Base-by-base conservation (phyloP, 2,888 invertebrate genomes). In the Myopa testacea region DNA sequence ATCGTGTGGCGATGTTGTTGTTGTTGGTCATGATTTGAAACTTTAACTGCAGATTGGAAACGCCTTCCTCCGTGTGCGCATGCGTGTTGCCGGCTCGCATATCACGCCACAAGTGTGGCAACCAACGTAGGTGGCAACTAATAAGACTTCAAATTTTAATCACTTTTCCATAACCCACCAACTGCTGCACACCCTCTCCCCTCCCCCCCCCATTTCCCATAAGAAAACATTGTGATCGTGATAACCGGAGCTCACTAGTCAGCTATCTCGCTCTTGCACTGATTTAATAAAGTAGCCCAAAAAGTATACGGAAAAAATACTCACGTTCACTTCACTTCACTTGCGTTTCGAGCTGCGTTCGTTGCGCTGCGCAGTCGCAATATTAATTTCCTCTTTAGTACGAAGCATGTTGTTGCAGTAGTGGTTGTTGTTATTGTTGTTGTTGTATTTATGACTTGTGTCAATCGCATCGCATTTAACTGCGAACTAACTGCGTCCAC, bases 61-160 rank as follows among this genome's bases (percentile, higher is more conserved):
- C 74, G 50, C 65, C 65, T 74, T 65, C 63, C 63, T 65, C 50
- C 52, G 63, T 19, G 38, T 3, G 26, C 26, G 63, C 74, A 50
- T 74, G 74, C 74, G 74, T 74, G 74, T 63, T 65, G 74, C 52
- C 34, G 34, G n/a, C 50, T 74, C 74, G 65, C 74, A 74, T 74
- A 65, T 74, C 74, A 74, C 52, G 58, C 12, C 55, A n/a, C 37
- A 67, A 75, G 58, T 26, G 68, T 40, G 68, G 75, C 79, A 78
- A 75, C 74, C 78, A 83, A 84, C 83, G 86, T 84, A 84, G 86
- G 84, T 85, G 85, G 84, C 83, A 84, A 81, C 77, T 80, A 80
- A 80, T 81, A 80, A 79, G 79, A 81, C 73, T 79, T 80, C 78
- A 78, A 80, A 77, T 75, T 81, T 65, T 81, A 82, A 83, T 82